Evolutionary conservation across 1,140 invertebrate genomes (phyloP).

Genomic region (Diachasma alloeum): DNA sequence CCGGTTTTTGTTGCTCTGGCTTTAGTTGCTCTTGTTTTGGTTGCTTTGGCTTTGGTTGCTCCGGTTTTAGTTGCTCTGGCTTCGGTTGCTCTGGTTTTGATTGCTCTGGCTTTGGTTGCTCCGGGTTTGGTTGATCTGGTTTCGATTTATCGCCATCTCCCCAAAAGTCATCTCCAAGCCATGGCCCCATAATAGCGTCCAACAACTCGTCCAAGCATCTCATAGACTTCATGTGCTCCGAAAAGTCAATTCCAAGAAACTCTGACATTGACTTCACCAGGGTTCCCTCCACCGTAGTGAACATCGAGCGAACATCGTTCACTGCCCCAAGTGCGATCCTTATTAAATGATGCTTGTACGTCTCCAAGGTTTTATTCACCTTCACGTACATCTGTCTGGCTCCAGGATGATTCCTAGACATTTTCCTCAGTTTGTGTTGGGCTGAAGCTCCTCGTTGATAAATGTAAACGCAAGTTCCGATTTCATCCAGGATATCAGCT

Average conservation of each 20-base stretch:
- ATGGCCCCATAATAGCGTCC: background rate
- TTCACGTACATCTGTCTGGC: constrained; percentile 14
- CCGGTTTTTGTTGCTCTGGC: no score
- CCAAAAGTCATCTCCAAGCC: background rate
- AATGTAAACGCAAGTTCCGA: constrained; percentile 6
- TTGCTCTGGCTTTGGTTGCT: no score
- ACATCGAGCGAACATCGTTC: background rate
- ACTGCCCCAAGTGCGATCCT: constrained; percentile 12
- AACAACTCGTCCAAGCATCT: background rate
- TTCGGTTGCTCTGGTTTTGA: background rate
- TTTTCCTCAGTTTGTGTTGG: constrained; percentile 19
- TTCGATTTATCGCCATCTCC: background rate
- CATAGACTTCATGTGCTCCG: background rate
- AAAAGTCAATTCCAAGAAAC: background rate
- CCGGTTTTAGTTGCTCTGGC: no score
- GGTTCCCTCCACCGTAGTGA: background rate
- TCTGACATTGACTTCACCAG: background rate
- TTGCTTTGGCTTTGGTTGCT: background rate
- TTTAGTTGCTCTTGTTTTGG: background rate
- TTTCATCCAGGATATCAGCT: background rate
- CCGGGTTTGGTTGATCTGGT: background rate
- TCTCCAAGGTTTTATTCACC: constrained; percentile 16
- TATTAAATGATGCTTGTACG: constrained; percentile 27
- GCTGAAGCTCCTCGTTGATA: constrained; percentile 18
- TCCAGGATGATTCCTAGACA: background rate